These are phyloP conservation scores for Crematogaster levior DNA, from an alignment of 2,888 invertebrate species.

Conservation along the genomic window DNA sequence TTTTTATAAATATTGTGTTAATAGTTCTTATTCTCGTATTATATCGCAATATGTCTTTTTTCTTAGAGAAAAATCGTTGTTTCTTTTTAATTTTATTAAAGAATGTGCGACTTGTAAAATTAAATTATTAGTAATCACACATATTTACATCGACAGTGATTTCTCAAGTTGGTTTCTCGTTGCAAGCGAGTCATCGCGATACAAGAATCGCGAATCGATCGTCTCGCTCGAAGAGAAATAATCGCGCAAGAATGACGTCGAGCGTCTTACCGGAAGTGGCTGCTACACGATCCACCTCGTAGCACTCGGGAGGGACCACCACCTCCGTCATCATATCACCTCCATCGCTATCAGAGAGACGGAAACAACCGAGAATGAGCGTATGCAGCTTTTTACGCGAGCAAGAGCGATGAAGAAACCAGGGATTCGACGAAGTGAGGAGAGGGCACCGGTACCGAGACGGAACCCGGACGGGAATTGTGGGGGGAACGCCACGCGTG, in stretches of 20 bases:
- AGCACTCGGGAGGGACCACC: slow-evolving; percentile 56
- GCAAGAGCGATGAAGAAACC: slow-evolving; percentile 41
- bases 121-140: background rate
- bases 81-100: background rate
- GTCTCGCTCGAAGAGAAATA: slow-evolving; percentile 30
- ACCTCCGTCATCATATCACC: slow-evolving; percentile 62
- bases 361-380: slow-evolving; percentile 43
- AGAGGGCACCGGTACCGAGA: slow-evolving; percentile 45
- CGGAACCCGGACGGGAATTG: slow-evolving; percentile 63
- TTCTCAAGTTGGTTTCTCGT: background rate
- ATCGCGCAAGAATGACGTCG: slow-evolving; percentile 26
- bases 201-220: slow-evolving; percentile 10
- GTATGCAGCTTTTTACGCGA: slow-evolving; percentile 39
- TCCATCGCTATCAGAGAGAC: slow-evolving; percentile 47
- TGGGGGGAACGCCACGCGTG: slow-evolving; percentile 79
- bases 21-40: background rate
- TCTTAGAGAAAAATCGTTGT: background rate
- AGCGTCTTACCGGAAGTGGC: slow-evolving; percentile 79
- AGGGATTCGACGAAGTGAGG: slow-evolving; percentile 43
- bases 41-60: background rate
- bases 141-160: background rate
- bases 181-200: background rate
- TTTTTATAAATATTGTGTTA: background rate
- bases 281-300: slow-evolving; percentile 79
- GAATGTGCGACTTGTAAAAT: background rate